Conservation (phyloP, 53 echinoderm and acorn worm genomes). For the Luidia sarsii region DNA sequence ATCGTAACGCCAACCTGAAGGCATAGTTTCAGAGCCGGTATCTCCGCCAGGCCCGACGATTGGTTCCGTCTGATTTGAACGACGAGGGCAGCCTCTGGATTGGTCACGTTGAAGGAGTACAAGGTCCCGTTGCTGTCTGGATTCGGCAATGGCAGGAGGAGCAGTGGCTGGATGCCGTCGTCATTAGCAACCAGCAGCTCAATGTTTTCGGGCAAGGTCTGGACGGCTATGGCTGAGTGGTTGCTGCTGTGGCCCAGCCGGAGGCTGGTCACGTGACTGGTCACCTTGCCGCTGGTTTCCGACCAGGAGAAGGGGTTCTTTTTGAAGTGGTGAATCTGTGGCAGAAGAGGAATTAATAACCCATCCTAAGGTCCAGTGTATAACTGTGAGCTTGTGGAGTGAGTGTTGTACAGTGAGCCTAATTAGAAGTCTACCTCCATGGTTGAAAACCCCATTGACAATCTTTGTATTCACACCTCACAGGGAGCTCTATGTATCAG, state of each 20-base stretch:
- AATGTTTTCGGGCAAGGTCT: constrained; percentile 52
- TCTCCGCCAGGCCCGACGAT: not conserved
- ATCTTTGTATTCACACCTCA: no score
- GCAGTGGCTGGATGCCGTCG: constrained; percentile 1
- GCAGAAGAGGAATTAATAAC: not conserved
- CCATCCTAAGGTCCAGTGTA: not conserved
- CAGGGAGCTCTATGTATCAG: no score
- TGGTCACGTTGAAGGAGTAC: constrained; percentile 52
- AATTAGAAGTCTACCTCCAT: no score
- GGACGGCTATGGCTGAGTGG: constrained; percentile 47
- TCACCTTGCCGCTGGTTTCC: constrained; percentile 39
- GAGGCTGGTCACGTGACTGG: constrained; percentile 73
- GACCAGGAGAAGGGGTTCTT: constrained; percentile 84
- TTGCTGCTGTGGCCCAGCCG: constrained; percentile 48
- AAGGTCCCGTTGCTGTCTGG: constrained; percentile 18
- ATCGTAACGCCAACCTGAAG: constrained; percentile 11
- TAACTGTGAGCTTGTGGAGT: no score
- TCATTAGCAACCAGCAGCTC: constrained; percentile 68
- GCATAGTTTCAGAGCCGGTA: constrained; percentile 17
- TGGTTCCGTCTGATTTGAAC: constrained; percentile 20
- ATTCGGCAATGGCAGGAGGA: not conserved
- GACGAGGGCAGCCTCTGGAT: constrained; percentile 11
- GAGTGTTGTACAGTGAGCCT: no score
- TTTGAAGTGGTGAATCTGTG: constrained; percentile 69
- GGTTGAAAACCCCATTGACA: no score